phyloP scores from a whole-genome alignment of 2,888 invertebrate species.

The Beris chalybata region DNA sequence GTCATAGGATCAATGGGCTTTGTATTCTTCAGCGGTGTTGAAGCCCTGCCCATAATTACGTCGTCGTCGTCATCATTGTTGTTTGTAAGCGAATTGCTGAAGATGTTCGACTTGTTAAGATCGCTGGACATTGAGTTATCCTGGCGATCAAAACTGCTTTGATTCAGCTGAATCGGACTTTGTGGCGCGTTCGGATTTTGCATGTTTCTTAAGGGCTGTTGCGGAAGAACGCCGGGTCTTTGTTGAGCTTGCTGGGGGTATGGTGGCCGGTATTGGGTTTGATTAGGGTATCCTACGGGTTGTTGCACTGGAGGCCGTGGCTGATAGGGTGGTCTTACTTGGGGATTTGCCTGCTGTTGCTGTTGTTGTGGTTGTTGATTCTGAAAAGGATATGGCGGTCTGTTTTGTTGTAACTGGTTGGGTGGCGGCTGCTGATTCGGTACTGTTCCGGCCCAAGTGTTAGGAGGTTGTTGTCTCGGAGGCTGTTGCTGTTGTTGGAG shows the following conservation, averaged over 20 bases:
- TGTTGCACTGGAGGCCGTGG: slow-evolving; percentile 42
- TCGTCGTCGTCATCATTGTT: slow-evolving; percentile 54
- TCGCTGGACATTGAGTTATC: slow-evolving; percentile 30
- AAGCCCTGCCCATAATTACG: slow-evolving; percentile 53
- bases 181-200: slow-evolving; percentile 17
- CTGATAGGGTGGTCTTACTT: slow-evolving; percentile 42
- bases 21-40: slow-evolving; percentile 47
- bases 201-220: slow-evolving; percentile 26
- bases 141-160: slow-evolving; percentile 12
- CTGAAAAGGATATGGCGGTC: slow-evolving; percentile 38
- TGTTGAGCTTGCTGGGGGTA: slow-evolving; percentile 44
- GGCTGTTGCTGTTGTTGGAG: slow-evolving; percentile 40
- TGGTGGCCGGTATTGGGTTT: slow-evolving; percentile 36
- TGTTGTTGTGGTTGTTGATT: slow-evolving; percentile 41
- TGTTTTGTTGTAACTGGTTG: slow-evolving; percentile 42
- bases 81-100: slow-evolving; percentile 37
- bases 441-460: background rate
- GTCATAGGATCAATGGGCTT: slow-evolving; percentile 39
- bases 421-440: slow-evolving; percentile 47
- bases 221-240: slow-evolving; percentile 35
- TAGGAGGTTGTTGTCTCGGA: slow-evolving; percentile 37
- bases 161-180: slow-evolving; percentile 7
- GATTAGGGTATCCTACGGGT: background rate
- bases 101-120: slow-evolving; percentile 32
- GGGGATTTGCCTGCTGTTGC: slow-evolving; percentile 41